Conservation (phyloP, 2,797 vertebrate species). For the Pangasius macronema region DNA sequence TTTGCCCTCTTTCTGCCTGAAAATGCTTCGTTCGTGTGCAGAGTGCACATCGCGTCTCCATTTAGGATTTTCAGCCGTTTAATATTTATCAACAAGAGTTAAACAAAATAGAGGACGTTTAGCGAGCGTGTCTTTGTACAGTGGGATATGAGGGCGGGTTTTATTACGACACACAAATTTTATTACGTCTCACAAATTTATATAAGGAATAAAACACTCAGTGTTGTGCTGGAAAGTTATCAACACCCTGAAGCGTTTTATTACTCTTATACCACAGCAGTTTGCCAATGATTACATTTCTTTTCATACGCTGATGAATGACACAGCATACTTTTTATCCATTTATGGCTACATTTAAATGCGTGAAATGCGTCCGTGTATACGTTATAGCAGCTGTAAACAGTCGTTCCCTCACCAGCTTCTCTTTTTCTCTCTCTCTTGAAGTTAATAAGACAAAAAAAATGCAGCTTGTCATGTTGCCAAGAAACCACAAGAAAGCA, state of each 20-base stretch:
- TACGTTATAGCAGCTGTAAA: not conserved
- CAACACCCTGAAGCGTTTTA: not conserved
- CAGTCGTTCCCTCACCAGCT: no score
- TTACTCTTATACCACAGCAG: not conserved
- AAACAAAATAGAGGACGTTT: conserved; percentile 37
- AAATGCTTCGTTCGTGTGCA: not conserved
- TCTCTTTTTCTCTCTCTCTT: not conserved
- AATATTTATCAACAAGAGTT: conserved; percentile 33
- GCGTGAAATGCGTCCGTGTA: not conserved
- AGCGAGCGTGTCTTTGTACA: not conserved
- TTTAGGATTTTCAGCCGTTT: conserved; percentile 32
- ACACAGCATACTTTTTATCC: not conserved
- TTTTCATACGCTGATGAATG: not conserved
- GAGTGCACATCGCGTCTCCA: conserved; percentile 15
- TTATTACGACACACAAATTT: not conserved
- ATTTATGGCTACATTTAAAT: not conserved
- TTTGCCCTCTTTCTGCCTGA: conserved; percentile 27
- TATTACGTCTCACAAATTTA: not conserved
- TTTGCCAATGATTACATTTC: not conserved
- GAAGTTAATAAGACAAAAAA: not conserved
- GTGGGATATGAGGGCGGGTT: not conserved
- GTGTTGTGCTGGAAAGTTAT: not conserved
- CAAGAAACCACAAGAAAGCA: not conserved
- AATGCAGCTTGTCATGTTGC: no score
- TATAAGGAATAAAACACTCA: not conserved